phyloP scores from a whole-genome alignment of 2,113 vertebrate species.

The Picathartes gymnocephalus region DNA sequence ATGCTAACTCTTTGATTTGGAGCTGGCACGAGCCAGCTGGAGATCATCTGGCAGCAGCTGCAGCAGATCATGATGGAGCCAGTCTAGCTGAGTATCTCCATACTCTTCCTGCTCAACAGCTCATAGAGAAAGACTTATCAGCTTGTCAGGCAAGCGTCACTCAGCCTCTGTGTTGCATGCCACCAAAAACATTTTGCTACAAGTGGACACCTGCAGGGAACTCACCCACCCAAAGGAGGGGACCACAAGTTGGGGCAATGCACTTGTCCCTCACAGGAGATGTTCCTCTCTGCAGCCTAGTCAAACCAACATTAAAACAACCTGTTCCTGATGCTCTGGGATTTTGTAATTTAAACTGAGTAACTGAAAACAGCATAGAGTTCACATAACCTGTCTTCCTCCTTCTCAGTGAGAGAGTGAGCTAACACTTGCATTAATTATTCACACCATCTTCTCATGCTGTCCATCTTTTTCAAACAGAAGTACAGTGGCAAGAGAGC shows the following conservation, averaged over 20 bases:
- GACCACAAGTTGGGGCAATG: background rate
- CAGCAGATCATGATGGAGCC: accelerated
- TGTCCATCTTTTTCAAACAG: background rate
- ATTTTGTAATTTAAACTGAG: background rate
- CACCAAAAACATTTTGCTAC: background rate
- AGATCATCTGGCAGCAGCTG: background rate
- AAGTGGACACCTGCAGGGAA: background rate
- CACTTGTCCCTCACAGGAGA: background rate
- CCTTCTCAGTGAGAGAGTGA: background rate
- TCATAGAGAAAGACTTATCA: background rate
- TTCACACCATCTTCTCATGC: background rate
- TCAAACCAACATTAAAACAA: background rate
- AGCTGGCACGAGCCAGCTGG: background rate
- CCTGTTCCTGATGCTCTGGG: background rate
- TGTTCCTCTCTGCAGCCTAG: background rate
- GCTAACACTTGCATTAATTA: background rate
- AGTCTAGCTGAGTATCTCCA: background rate
- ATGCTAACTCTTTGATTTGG: background rate
- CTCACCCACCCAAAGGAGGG: background rate
- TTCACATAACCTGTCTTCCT: background rate
- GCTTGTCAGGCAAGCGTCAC: background rate
- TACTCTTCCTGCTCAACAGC: background rate
- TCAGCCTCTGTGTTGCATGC: background rate
- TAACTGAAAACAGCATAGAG: background rate
- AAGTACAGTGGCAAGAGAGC: background rate